phyloP scores from a whole-genome alignment of 37 sponge, comb jelly and placozoan genomes.

The Chondrosia reniformis region DNA sequence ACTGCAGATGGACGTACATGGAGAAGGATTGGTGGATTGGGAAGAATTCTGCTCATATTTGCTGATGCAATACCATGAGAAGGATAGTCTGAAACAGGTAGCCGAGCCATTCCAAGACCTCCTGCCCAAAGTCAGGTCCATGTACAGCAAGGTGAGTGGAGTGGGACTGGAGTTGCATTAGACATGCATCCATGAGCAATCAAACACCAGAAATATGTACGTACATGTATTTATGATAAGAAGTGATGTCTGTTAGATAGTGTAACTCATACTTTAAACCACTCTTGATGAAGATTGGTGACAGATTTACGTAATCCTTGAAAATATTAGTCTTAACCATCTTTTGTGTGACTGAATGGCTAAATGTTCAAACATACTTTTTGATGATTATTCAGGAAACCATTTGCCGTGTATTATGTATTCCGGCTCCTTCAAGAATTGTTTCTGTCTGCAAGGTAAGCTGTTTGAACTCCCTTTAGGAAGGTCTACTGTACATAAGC shows the following conservation, averaged over 20 bases:
- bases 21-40: slow-evolving; percentile 74
- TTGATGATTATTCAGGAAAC: slow-evolving; percentile 33
- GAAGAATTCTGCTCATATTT: slow-evolving; percentile 86
- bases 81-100: slow-evolving; percentile 51
- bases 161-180: not conserved
- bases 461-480: no score
- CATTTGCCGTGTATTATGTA: slow-evolving; percentile 44
- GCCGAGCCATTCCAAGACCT: slow-evolving; percentile 50
- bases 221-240: no score
- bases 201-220: not conserved
- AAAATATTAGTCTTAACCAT: no score
- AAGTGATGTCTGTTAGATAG: no score
- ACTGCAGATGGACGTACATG: slow-evolving; percentile 67
- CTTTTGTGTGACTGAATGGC: not conserved
- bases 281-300: no score
- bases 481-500: no score
- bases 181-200: not conserved
- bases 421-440: slow-evolving; percentile 24
- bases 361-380: not conserved
- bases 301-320: no score
- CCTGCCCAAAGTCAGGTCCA: slow-evolving; percentile 32
- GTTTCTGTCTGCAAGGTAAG: slow-evolving; percentile 66
- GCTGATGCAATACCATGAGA: slow-evolving; percentile 77
- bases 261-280: no score
- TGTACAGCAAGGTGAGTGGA: slow-evolving; percentile 43